Conservation (phyloP, 1,140 invertebrate species). For the Drepana arcuata region DNA sequence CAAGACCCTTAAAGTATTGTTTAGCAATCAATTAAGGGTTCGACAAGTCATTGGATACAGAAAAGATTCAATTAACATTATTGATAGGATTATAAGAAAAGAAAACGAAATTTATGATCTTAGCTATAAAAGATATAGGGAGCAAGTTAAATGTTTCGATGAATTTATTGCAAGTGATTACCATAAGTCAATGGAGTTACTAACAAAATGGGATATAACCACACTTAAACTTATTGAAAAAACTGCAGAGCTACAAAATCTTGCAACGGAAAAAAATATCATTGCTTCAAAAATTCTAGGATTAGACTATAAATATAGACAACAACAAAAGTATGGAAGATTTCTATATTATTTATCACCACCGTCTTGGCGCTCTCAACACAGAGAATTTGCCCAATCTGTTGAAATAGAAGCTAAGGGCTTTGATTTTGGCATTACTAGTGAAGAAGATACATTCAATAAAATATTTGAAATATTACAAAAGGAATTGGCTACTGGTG, state of each 20-base stretch:
- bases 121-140: slow-evolving; percentile 56
- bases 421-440: slow-evolving; percentile 43
- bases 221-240: slow-evolving; percentile 50
- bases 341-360: slow-evolving; percentile 77
- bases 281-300: slow-evolving; percentile 71
- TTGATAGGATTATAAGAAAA: slow-evolving; percentile 69
- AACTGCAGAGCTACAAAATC: slow-evolving; percentile 45
- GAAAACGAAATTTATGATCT: slow-evolving; percentile 65
- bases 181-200: slow-evolving; percentile 68
- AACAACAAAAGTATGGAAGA: slow-evolving; percentile 76
- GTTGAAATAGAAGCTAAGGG: slow-evolving; percentile 56
- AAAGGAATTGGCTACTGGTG: slow-evolving; percentile 46
- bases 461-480: slow-evolving; percentile 69
- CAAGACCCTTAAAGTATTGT: slow-evolving; percentile 30
- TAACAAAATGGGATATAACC: slow-evolving; percentile 66
- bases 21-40: slow-evolving; percentile 25
- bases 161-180: slow-evolving; percentile 74
- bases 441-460: slow-evolving; percentile 53
- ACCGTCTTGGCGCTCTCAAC: slow-evolving; percentile 67
- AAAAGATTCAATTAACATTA: slow-evolving; percentile 71
- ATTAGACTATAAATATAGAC: slow-evolving; percentile 74
- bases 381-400: slow-evolving; percentile 57
- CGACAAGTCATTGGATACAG: slow-evolving; percentile 58
- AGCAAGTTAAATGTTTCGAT: slow-evolving; percentile 72
- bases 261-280: slow-evolving; percentile 59